These are phyloP conservation scores for Solea senegalensis DNA, from an alignment of 2,113 vertebrate genomes.

Conservation along the genomic window DNA sequence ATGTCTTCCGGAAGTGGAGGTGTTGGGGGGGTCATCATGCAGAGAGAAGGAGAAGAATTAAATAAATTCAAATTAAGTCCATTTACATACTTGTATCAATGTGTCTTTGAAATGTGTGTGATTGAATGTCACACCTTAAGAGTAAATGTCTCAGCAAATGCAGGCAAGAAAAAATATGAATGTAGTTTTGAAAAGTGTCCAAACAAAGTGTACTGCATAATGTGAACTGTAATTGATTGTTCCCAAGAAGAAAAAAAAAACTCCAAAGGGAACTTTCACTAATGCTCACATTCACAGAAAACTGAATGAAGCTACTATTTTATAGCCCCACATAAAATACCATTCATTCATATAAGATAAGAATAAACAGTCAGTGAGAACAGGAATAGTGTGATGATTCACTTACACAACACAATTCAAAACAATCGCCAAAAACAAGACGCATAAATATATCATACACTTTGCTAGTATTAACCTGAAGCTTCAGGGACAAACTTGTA, in stretches of 20 bases:
- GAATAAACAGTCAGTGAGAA: no score
- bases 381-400: no score
- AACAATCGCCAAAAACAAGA: constrained; percentile 10
- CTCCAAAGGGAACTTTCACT: background rate
- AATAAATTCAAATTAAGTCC: background rate
- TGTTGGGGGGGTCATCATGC: background rate
- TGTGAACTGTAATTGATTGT: background rate
- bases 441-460: background rate
- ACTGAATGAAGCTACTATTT: no score
- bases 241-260: background rate
- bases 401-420: background rate
- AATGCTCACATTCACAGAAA: constrained; percentile 5
- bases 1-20: constrained; percentile 25
- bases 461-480: constrained; percentile 17
- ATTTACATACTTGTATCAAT: background rate
- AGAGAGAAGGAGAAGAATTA: constrained; percentile 23
- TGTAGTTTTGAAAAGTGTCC: background rate
- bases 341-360: no score
- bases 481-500: constrained; percentile 4
- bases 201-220: background rate
- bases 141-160: background rate
- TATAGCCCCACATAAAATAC: no score
- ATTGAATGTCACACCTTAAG: background rate
- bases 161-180: background rate
- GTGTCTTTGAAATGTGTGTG: background rate